Evolutionary conservation across 2,888 invertebrate genomes (phyloP).

Genomic region (Globia sparganii): DNA sequence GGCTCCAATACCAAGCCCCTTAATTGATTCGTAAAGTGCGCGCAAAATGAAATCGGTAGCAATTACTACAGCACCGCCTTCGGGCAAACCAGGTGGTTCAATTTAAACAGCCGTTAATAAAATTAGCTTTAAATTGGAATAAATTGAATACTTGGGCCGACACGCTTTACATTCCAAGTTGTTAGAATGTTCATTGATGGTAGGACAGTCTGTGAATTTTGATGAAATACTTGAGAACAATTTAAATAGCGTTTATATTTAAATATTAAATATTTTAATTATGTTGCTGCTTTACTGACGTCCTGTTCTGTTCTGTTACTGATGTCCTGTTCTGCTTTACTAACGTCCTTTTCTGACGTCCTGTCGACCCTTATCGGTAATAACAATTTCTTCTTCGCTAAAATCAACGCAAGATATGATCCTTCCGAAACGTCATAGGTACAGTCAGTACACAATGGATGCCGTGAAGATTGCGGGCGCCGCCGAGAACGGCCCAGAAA

Average conservation of each 20-base stretch:
- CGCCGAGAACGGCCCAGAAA: no score
- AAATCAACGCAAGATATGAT: neutral
- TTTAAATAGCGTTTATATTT: constrained; percentile 7
- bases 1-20: constrained; percentile 23
- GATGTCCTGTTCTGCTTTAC: no score
- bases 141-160: constrained; percentile 43
- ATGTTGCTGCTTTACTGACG: neutral
- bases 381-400: neutral
- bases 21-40: constrained; percentile 47
- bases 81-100: constrained; percentile 40
- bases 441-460: no score
- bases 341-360: neutral
- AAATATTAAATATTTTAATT: neutral
- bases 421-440: neutral
- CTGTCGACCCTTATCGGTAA: neutral
- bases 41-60: constrained; percentile 34
- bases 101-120: constrained; percentile 39
- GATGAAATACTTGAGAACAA: constrained; percentile 27
- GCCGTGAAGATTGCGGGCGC: neutral
- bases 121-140: constrained; percentile 46
- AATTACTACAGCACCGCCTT: constrained; percentile 45
- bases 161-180: constrained; percentile 44
- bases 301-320: no score
- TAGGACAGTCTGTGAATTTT: constrained; percentile 28
- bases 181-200: constrained; percentile 24